Conservation (phyloP, 2,888 invertebrate genomes). For the Drosophila falleni region DNA sequence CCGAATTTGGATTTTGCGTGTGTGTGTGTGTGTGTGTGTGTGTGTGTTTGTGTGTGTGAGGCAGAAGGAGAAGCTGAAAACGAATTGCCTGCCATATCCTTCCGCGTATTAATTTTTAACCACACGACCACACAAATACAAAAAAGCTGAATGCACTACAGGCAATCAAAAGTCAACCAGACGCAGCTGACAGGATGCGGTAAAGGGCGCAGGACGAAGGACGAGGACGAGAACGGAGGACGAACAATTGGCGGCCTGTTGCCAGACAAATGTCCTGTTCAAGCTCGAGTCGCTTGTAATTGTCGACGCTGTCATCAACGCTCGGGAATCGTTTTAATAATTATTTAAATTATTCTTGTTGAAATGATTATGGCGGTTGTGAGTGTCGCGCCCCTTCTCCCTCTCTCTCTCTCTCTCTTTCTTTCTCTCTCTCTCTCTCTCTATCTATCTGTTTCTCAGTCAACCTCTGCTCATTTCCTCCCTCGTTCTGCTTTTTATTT, state of each 20-base stretch:
- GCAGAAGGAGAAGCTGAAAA: constrained; percentile 57
- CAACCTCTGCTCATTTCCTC: constrained; percentile 19
- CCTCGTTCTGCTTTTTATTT: constrained; percentile 20
- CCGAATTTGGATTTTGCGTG: constrained; percentile 47
- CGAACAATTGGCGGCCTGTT: constrained; percentile 61
- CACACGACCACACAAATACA: constrained; percentile 65
- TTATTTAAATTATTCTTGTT: constrained; percentile 83
- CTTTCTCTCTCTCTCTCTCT: constrained; percentile 2
- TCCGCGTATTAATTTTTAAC: constrained; percentile 81
- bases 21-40: constrained; percentile 37
- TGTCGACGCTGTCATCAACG: constrained; percentile 68
- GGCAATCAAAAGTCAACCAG: constrained; percentile 65
- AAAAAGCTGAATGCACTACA: constrained; percentile 35
- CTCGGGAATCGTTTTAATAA: constrained; percentile 81
- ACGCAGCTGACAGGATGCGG: constrained; percentile 55
- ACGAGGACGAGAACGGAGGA: constrained; percentile 24
- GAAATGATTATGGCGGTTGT: constrained; percentile 80
- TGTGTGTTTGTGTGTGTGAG: neutral
- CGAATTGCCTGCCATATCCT: constrained; percentile 81
- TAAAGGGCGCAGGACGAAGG: constrained; percentile 10
- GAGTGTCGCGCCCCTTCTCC: constrained; percentile 66
- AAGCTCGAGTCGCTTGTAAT: constrained; percentile 59
- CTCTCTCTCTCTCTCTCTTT: constrained; percentile 7
- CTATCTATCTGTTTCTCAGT: constrained; percentile 13
- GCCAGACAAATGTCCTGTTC: constrained; percentile 56